phyloP scores from a whole-genome alignment of 1,140 invertebrate species.

The Zaprionus capensis region DNA sequence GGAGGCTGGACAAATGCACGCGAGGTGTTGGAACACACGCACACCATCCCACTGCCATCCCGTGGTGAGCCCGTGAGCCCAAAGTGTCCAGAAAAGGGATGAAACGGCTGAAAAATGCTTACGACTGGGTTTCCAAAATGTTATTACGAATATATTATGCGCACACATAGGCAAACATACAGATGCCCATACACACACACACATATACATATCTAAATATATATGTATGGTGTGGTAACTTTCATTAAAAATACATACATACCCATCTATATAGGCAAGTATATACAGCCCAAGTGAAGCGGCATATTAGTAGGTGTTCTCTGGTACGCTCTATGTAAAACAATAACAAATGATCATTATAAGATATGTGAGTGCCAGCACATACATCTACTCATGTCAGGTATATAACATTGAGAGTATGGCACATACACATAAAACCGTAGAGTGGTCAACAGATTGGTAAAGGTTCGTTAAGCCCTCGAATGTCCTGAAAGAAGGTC shows the following conservation, averaged over 20 bases:
- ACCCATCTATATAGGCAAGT: conserved; percentile 21
- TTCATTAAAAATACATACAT: conserved; percentile 33
- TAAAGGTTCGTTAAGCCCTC: conserved; percentile 66
- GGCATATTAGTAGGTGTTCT: conserved; percentile 32
- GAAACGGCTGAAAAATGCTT: conserved; percentile 82
- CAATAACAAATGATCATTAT: conserved; percentile 26
- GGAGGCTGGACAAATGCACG: conserved; percentile 72
- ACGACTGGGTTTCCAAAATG: conserved; percentile 78
- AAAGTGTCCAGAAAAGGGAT: conserved; percentile 83
- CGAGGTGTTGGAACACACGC: conserved; percentile 68
- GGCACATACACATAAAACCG: conserved; percentile 45
- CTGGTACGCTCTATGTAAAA: conserved; percentile 20
- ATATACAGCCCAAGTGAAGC: conserved; percentile 18
- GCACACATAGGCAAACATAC: conserved; percentile 48
- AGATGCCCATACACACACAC: conserved; percentile 13
- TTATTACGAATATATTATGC: conserved; percentile 81
- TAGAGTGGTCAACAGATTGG: conserved; percentile 76
- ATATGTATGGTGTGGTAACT: conserved; percentile 22
- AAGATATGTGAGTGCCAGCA: conserved; percentile 29
- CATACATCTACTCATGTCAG: conserved; percentile 34
- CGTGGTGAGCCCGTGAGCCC: conserved; percentile 58
- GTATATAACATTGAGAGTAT: conserved; percentile 19
- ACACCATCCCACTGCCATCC: conserved; percentile 38
- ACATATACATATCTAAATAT: conserved; percentile 21
- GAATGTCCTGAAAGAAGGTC: conserved; percentile 70